Evolutionary conservation across 2,113 vertebrate species (phyloP).

Genomic region (Oncorhynchus kisutch): DNA sequence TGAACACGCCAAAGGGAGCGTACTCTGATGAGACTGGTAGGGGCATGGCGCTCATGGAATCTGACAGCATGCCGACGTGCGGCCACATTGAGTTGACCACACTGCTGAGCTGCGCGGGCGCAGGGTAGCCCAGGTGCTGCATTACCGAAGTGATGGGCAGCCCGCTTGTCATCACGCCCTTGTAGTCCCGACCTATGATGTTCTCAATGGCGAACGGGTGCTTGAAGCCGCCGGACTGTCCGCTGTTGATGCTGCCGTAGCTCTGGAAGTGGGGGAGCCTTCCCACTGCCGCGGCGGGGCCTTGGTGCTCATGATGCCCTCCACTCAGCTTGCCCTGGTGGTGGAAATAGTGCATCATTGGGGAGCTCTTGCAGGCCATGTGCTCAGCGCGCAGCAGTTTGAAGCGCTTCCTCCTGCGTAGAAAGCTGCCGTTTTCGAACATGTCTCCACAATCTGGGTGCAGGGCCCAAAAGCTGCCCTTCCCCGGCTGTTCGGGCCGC

Average conservation of each 20-base stretch:
- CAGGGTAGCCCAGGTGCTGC: conserved; percentile 92
- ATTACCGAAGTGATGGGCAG: conserved; percentile 92
- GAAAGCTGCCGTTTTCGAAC: conserved; percentile 93
- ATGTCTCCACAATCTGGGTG: conserved; percentile 93
- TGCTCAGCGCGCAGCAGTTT: conserved; percentile 87
- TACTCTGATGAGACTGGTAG: conserved; percentile 82
- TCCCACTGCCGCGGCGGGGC: conserved; percentile 69
- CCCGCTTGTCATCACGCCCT: conserved; percentile 87
- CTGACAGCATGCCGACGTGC: conserved; percentile 88
- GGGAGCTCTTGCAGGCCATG: conserved; percentile 77
- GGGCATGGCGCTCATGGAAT: conserved; percentile 74
- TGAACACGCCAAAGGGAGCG: conserved; percentile 84
- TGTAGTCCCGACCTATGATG: conserved; percentile 93
- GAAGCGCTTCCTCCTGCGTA: conserved; percentile 88
- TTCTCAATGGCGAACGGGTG: conserved; percentile 95
- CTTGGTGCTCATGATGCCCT: conserved; percentile 70
- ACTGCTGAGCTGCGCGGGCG: conserved; percentile 85
- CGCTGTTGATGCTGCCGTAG: conserved; percentile 65
- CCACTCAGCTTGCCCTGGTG: conserved; percentile 69
- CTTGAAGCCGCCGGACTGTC: conserved; percentile 81
- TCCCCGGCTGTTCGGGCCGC: conserved; percentile 88
- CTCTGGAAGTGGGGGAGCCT: conserved; percentile 85
- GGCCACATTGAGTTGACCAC: conserved; percentile 94
- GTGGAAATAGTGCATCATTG: conserved; percentile 86
- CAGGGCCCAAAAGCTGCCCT: conserved; percentile 92